These are phyloP conservation scores for Hippoglossus hippoglossus DNA, from an alignment of 2,797 vertebrate species.

Conservation along the genomic window DNA sequence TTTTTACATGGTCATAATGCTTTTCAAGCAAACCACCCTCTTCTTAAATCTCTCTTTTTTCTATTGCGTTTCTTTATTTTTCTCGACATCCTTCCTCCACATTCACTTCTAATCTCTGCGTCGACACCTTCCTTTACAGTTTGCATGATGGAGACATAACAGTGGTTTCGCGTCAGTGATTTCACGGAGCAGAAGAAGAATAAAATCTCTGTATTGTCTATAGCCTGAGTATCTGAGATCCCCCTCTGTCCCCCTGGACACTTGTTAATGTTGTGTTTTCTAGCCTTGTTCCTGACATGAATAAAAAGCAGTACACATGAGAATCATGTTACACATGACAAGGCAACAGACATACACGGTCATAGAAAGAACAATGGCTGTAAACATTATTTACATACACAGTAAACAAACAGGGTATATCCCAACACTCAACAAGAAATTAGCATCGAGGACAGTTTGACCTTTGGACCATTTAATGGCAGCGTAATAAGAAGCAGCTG, in stretches of 20 bases:
- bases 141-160: background rate
- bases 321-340: conserved; percentile 36
- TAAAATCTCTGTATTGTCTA: conserved; percentile 8
- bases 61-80: no score
- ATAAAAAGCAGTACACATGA: conserved; percentile 26
- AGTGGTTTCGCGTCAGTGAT: background rate
- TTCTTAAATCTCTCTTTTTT: no score
- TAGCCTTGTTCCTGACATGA: background rate
- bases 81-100: no score
- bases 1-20: no score
- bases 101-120: no score
- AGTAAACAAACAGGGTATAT: background rate
- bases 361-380: background rate
- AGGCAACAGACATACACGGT: background rate
- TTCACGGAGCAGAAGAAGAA: conserved; percentile 18
- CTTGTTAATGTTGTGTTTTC: background rate
- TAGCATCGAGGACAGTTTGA: conserved; percentile 3
- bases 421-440: background rate
- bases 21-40: no score
- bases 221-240: conserved; percentile 23
- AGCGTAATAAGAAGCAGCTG: conserved; percentile 49
- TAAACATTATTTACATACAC: no score
- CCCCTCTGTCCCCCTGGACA: conserved; percentile 5
- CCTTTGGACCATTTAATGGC: conserved; percentile 6
- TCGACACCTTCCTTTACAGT: background rate